Conservation (phyloP, 1,140 invertebrate species). For the Drosophila jambulina region DNA sequence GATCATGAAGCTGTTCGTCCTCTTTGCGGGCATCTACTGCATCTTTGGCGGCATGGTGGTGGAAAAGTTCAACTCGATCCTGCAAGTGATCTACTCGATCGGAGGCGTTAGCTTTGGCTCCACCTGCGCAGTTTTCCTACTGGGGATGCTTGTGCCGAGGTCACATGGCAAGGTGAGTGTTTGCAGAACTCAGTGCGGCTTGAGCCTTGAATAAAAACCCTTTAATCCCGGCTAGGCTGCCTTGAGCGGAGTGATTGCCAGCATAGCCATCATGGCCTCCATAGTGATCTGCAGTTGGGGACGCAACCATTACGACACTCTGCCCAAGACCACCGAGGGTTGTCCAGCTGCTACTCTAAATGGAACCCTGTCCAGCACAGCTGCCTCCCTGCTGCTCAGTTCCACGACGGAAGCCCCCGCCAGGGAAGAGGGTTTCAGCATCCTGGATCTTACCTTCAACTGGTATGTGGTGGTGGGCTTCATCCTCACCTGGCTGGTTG, state of each 20-base stretch:
- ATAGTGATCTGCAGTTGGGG: conserved; percentile 91
- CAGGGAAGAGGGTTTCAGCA: conserved; percentile 73
- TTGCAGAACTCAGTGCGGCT: neutral
- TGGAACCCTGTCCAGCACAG: conserved; percentile 23
- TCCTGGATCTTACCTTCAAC: conserved; percentile 87
- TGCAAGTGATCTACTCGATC: conserved; percentile 88
- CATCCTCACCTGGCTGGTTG: conserved; percentile 87
- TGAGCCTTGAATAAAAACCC: neutral
- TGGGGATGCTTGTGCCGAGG: conserved; percentile 90
- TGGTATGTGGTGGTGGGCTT: conserved; percentile 88
- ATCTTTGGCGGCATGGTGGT: conserved; percentile 88
- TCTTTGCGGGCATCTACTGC: conserved; percentile 86
- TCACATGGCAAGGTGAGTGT: conserved; percentile 87
- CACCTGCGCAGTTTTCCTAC: conserved; percentile 89
- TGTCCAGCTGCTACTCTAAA: conserved; percentile 85
- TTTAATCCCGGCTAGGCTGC: conserved; percentile 84
- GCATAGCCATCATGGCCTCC: conserved; percentile 89
- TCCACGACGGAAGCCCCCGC: neutral
- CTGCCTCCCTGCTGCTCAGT: neutral
- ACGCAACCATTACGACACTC: conserved; percentile 70
- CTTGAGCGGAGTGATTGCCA: conserved; percentile 88
- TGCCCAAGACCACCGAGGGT: conserved; percentile 87
- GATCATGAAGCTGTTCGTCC: conserved; percentile 88
- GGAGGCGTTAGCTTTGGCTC: conserved; percentile 89
- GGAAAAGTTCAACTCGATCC: conserved; percentile 87